Evolutionary conservation across 30 jellyfish, hydroid and myxozoan species (phyloP).

Genomic region (Aurelia sp.): DNA sequence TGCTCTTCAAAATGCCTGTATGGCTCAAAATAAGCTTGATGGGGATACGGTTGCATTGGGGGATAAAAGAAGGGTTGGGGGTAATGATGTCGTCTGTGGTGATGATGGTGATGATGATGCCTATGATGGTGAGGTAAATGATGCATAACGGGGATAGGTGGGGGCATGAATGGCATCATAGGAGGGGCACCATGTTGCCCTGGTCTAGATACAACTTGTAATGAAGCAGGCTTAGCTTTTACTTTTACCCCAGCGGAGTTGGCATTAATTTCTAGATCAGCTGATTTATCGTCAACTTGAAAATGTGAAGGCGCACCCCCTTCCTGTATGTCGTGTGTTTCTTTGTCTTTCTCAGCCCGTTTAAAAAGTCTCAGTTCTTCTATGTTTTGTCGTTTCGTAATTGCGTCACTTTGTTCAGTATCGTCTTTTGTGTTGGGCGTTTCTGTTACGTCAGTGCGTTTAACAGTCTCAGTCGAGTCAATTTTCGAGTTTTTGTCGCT

Average conservation of each 20-base stretch:
- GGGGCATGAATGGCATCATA: slow-evolving; percentile 78
- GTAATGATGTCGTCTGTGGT: slow-evolving; percentile 89
- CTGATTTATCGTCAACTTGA: slow-evolving; percentile 94
- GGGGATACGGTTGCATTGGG: slow-evolving; percentile 28
- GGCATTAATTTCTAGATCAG: slow-evolving; percentile 93
- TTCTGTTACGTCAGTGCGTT: slow-evolving; percentile 22
- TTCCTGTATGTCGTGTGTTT: slow-evolving; percentile 92
- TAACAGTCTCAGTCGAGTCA: slow-evolving; percentile 18
- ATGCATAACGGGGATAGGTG: slow-evolving; percentile 80
- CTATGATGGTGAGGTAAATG: slow-evolving; percentile 77
- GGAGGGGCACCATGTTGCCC: slow-evolving; percentile 63
- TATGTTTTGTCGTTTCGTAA: slow-evolving; percentile 31
- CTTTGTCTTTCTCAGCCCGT: slow-evolving; percentile 60
- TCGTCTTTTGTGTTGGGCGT: slow-evolving; percentile 7
- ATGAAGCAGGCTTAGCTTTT: slow-evolving; percentile 96
- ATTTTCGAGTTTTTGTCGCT: slow-evolving; percentile 35
- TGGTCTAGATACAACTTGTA: slow-evolving; percentile 95
- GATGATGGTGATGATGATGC: slow-evolving; percentile 79
- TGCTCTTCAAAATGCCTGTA: slow-evolving; percentile 23
- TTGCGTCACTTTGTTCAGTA: slow-evolving; percentile 16
- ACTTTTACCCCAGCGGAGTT: slow-evolving; percentile 98
- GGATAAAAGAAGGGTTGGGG: slow-evolving; percentile 25
- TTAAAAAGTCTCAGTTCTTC: slow-evolving; percentile 20
- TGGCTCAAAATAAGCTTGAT: slow-evolving; percentile 31
- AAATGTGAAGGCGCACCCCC: slow-evolving; percentile 98